A percentile compares a stretch with the other conserved stretches of the same genome.
Conservation (phyloP, 2,113 vertebrate genomes). For the Macrotis lagotis region DNA sequence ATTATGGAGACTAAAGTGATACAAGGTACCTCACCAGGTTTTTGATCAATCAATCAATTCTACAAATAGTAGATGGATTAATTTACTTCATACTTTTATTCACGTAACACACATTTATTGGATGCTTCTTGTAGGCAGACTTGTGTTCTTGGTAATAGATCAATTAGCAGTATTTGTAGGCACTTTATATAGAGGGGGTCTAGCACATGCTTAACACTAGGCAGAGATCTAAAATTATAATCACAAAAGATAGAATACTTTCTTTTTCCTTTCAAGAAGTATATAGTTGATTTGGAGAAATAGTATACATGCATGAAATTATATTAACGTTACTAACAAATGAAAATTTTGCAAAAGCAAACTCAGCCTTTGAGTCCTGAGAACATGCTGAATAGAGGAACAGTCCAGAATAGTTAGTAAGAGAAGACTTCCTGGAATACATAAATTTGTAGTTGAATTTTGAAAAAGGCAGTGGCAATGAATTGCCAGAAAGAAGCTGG, state of each 20-base stretch:
- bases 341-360: neutral
- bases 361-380: neutral
- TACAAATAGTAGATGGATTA: neutral
- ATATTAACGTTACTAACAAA: neutral
- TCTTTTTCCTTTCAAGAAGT: neutral
- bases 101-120: neutral
- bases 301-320: neutral
- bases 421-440: neutral
- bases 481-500: neutral
- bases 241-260: neutral
- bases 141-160: neutral
- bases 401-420: neutral
- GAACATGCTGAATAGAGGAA: neutral
- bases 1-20: neutral
- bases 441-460: neutral
- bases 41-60: neutral
- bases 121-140: neutral
- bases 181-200: neutral
- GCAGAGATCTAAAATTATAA: neutral
- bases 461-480: neutral
- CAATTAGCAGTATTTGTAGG: neutral
- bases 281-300: neutral
- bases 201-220: neutral
- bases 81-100: neutral
- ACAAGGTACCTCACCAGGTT: neutral